Conservation (phyloP, 30 jellyfish, hydroid and myxozoan genomes). For the Aurelia sp. region DNA sequence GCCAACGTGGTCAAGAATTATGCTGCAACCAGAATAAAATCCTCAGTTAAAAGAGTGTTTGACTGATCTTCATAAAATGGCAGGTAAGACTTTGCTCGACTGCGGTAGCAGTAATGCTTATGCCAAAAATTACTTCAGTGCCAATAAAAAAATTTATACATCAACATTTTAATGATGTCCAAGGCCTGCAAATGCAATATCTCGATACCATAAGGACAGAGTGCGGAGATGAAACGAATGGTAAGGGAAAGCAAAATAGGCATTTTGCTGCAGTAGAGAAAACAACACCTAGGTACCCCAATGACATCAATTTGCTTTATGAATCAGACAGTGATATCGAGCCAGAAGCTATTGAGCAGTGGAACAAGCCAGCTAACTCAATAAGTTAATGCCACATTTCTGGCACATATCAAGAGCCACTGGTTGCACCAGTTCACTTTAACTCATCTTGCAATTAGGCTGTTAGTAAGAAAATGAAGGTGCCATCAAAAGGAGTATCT, state of each 20-base stretch:
- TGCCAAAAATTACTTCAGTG: constrained; percentile 21
- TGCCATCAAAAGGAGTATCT: background rate
- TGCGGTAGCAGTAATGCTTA: constrained; percentile 11
- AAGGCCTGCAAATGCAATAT: constrained; percentile 15
- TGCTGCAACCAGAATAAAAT: background rate
- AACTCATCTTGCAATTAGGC: background rate
- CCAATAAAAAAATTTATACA: background rate
- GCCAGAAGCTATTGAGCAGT: constrained; percentile 13
- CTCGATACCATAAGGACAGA: background rate
- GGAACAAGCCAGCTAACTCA: background rate
- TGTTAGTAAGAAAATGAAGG: background rate
- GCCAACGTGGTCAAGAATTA: background rate
- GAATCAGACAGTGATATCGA: background rate
- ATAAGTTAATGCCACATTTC: constrained; percentile 13
- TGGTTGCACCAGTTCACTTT: background rate
- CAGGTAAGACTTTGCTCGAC: constrained; percentile 7
- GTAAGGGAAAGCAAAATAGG: background rate
- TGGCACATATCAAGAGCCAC: constrained; percentile 9
- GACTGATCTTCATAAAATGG: background rate
- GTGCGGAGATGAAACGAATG: background rate
- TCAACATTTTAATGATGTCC: constrained; percentile 3
- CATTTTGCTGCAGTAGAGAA: background rate
- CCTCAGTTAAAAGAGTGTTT: background rate
- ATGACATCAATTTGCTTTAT: background rate
- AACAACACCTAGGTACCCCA: constrained; percentile 18